These are phyloP conservation scores for Nephrotoma appendiculata DNA, from an alignment of 2,888 invertebrate species.

Conservation along the genomic window DNA sequence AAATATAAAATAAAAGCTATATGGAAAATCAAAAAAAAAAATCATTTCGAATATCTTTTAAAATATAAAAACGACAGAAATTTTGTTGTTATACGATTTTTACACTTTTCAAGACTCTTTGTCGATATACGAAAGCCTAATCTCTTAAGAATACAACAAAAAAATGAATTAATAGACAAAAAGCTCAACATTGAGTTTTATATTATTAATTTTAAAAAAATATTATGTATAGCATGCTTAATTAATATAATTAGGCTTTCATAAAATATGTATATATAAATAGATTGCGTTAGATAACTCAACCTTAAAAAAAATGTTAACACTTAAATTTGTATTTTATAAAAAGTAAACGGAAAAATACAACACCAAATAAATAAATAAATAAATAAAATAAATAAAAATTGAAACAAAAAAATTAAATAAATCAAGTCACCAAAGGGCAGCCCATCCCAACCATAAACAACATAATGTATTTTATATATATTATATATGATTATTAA, in stretches of 20 bases:
- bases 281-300: background rate
- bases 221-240: background rate
- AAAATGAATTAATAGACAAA: background rate
- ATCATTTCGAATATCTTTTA: background rate
- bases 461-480: background rate
- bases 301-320: background rate
- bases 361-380: background rate
- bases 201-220: background rate
- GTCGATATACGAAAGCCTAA: background rate
- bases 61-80: background rate
- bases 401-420: background rate
- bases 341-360: background rate
- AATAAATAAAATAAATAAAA: background rate
- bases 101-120: background rate
- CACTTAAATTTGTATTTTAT: background rate
- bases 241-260: background rate
- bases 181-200: background rate
- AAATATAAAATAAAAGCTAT: background rate
- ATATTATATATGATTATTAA: constrained; percentile 1
- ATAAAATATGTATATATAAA: background rate
- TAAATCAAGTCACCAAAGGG: constrained; percentile 2
- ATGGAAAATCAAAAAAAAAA: background rate
- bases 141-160: background rate
- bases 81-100: background rate
- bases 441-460: constrained; percentile 7